Conservation (phyloP, 2,113 vertebrate genomes). For the Caloenas nicobarica region DNA sequence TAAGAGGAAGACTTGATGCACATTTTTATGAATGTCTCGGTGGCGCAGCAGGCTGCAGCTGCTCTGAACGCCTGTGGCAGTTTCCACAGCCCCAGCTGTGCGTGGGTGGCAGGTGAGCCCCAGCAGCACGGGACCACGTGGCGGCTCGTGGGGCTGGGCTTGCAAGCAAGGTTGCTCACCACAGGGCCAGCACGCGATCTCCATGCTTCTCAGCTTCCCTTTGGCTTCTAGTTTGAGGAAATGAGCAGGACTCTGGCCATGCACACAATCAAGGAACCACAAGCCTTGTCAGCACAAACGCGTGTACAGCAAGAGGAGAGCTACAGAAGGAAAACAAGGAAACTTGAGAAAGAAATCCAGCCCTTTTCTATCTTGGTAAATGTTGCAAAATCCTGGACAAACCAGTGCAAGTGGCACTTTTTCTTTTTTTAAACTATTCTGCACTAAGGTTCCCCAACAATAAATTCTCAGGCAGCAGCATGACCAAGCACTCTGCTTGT, state of each 20-base stretch:
- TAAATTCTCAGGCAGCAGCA: neutral
- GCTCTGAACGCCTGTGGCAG: accelerated
- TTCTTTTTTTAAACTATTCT: neutral
- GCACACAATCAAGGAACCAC: neutral
- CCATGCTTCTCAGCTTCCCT: neutral
- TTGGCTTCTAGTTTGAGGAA: neutral
- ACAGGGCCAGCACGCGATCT: neutral
- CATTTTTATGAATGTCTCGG: accelerated
- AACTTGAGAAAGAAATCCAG: neutral
- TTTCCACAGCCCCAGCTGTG: neutral
- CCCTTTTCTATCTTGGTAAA: neutral
- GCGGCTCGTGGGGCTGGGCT: neutral
- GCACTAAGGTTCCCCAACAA: accelerated
- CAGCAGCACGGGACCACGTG: accelerated
- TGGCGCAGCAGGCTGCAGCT: neutral
- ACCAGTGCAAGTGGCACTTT: neutral
- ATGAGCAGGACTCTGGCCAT: no score
- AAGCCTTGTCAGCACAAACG: neutral
- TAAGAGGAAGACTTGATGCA: neutral
- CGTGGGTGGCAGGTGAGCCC: neutral
- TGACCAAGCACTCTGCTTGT: neutral
- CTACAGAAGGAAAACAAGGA: neutral
- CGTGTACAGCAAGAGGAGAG: neutral
- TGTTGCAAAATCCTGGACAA: neutral
- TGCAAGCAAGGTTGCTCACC: neutral